These are phyloP conservation scores for Drosophila athabasca DNA, from an alignment of 1,140 invertebrate species.

Conservation along the genomic window DNA sequence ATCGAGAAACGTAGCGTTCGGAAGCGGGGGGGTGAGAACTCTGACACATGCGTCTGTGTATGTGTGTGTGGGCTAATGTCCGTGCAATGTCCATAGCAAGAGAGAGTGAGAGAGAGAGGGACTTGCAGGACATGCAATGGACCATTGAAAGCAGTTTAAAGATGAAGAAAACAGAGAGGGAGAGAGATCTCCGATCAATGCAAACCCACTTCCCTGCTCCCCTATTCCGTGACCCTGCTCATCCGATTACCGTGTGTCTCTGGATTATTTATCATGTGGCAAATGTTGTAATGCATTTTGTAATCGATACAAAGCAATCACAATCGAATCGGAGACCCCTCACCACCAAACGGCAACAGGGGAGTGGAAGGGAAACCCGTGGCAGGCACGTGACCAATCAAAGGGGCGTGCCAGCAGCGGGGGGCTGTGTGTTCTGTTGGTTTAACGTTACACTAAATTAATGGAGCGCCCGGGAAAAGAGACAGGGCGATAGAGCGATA, in stretches of 20 bases:
- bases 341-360: constrained; percentile 7
- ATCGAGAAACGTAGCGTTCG: background rate
- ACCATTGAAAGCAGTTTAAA: background rate
- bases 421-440: constrained; percentile 7
- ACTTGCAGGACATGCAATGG: background rate
- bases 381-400: constrained; percentile 73
- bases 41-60: constrained; percentile 20
- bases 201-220: no score
- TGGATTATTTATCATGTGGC: constrained; percentile 73
- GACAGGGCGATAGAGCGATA: no score
- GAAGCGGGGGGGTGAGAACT: background rate
- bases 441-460: constrained; percentile 58
- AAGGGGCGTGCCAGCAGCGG: constrained; percentile 22
- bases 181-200: no score
- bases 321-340: constrained; percentile 59
- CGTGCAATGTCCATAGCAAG: constrained; percentile 15
- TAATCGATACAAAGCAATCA: constrained; percentile 81
- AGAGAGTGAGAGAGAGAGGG: background rate
- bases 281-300: constrained; percentile 79
- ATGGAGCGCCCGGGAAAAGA: constrained; percentile 28
- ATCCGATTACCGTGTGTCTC: constrained; percentile 40
- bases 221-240: background rate
- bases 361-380: constrained; percentile 4
- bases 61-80: constrained; percentile 17
- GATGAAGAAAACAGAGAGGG: background rate